Evolutionary conservation across 2,888 invertebrate species (phyloP).

Genomic region (Spodoptera littoralis): DNA sequence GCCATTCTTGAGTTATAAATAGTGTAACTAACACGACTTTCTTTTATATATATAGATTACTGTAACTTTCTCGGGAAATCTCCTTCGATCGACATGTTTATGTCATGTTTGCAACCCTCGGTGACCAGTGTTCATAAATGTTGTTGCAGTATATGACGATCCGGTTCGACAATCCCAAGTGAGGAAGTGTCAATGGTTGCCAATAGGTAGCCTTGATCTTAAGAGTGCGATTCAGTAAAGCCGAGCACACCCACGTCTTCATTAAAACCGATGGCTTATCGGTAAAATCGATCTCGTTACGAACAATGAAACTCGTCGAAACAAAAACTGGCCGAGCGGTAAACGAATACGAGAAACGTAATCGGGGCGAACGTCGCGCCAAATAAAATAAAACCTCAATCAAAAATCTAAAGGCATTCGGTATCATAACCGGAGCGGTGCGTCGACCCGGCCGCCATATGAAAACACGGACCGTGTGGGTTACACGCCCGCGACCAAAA

Average conservation of each 20-base stretch:
- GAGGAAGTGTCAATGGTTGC: slow-evolving; percentile 47
- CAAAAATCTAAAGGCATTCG: slow-evolving; percentile 86
- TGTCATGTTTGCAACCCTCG: slow-evolving; percentile 24
- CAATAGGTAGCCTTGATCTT: slow-evolving; percentile 54
- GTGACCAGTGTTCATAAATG: slow-evolving; percentile 4
- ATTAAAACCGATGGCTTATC: slow-evolving; percentile 83
- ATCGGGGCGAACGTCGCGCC: slow-evolving; percentile 82
- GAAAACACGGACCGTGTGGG: slow-evolving; percentile 80
- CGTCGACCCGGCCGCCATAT: slow-evolving; percentile 84
- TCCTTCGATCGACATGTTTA: slow-evolving; percentile 50
- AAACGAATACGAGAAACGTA: slow-evolving; percentile 86
- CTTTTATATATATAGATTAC: too few species aligned
- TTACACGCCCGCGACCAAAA: slow-evolving; percentile 80
- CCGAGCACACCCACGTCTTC: slow-evolving; percentile 84
- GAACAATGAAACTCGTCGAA: slow-evolving; percentile 86
- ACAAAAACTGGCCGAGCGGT: slow-evolving; percentile 84
- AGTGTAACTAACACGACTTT: too few species aligned
- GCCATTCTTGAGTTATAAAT: too few species aligned
- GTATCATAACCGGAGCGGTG: slow-evolving; percentile 85
- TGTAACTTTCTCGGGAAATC: slow-evolving; percentile 65
- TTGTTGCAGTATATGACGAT: slow-evolving; percentile 20
- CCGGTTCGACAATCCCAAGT: slow-evolving; percentile 25
- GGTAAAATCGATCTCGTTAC: slow-evolving; percentile 86
- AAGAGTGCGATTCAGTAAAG: slow-evolving; percentile 65
- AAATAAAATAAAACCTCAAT: slow-evolving; percentile 88